Evolutionary conservation across 2,888 invertebrate species (phyloP), one percentile per base, ranked within the genome.

Genomic region (Drosophila parthenogenetica): DNA sequence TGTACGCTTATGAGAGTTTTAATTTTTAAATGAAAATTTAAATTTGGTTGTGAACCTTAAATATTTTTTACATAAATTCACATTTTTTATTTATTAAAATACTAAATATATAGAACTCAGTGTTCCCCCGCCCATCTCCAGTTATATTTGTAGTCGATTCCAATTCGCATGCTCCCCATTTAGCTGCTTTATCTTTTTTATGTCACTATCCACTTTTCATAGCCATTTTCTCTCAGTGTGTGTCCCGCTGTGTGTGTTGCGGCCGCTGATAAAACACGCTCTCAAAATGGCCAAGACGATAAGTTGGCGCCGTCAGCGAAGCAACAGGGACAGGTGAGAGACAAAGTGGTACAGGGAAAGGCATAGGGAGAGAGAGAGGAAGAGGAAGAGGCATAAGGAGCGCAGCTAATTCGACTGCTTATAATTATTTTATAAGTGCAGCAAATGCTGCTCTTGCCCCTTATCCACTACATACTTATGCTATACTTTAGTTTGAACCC

Each of bases 371-470:
- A 19, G 45, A 46, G 32, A 49, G 51, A 25, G 32, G 29, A 45
- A 53, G 19, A 54, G 42, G 48, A 39, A 14, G 37, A 32, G 14
- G 5, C 29, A 46, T 25, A 2, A 39, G 35, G 54, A 19, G 32
- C 19, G 48, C 11, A 62, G 60, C 74, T 79, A 69, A 61, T 76
- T 70, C 70, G 69, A 70, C 70, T 81, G 70, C 81, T 72, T 86
- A 79, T 85, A 85, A 85, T 85, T 85, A 85, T 85, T 85, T 89
- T 85, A 85, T 85, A 85, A 85, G 85, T 89, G 89, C 83, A 89
- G 82, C 58, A 40, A 40, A 60, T 70, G 86, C 67, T 66, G 81
- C 13, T 13, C 13, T 35, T 11, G 35, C 35, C 13, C 68, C 89
- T 89, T 89, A 83, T 89, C 83, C 89, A 3, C 11, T 11, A 35